Base-by-base conservation (phyloP, 2,113 vertebrate species). In the Cricetomys ansorgei region DNA sequence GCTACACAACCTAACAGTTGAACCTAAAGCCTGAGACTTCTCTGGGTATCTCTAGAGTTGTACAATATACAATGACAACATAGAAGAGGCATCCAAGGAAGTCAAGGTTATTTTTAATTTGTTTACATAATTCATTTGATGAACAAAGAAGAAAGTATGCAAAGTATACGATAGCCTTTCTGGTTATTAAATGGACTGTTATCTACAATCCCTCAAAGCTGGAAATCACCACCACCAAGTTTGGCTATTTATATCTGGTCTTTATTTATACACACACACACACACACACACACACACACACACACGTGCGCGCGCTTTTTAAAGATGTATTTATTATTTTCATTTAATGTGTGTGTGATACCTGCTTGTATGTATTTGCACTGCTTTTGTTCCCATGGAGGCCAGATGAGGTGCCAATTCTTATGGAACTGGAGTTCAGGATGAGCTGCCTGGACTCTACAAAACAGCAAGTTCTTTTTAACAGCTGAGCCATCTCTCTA, bases 171-270 rank as follows among this genome's bases (percentile, higher is more conserved):
- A 5, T 72, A 89, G 48, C 29, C 7, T 62, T 81, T 31, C 15
- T 73, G 70, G 69, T 80, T 91, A 69, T 70, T 79, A 93, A 92
- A 69, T 77, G 9, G 77, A 73, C 43, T 88, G 7, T 83, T 95
- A 27, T 40, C 65, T 94, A n/a, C 62, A 79, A 92, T 86, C 70
- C 43, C 27, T 55, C 50, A 76, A 80, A 92, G 16, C 62, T 85
- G 80, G 55, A 93, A 93, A 89, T 48, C 37, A 59, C 29, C 25
- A 57, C 31, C 31, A 21, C 15, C 50, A 10, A 91, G 2, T 62
- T 77, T 72, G 15, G 23, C 69, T 93, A 70, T 84, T 86, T 89
- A 88, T 45, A 76, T 96, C 27, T 67, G 29, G 43, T 34, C 31
- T n/a, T 91, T 70, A 48, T 48, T 9, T 34, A n/a, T 7, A 67